Conservation (phyloP, 2,888 invertebrate genomes). For the Bedellia somnulentella region DNA sequence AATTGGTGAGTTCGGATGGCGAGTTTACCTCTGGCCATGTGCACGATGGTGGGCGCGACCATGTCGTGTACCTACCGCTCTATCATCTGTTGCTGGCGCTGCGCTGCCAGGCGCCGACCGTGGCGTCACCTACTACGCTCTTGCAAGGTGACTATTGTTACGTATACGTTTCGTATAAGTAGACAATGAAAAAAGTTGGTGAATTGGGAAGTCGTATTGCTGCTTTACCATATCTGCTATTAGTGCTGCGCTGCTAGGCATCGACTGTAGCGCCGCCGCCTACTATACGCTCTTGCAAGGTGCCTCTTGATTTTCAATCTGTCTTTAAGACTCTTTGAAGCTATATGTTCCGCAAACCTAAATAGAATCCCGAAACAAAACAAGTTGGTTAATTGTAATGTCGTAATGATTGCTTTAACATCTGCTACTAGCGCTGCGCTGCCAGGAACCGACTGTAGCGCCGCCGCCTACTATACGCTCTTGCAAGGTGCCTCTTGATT, state of each 20-base stretch:
- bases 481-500: constrained; percentile 67
- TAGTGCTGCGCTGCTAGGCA: constrained; percentile 74
- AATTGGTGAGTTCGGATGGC: no score
- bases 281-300: constrained; percentile 62
- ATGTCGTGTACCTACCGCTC: constrained; percentile 67
- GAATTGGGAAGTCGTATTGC: not conserved
- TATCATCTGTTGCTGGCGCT: constrained; percentile 78
- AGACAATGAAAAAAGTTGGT: no score
- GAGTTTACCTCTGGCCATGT: no score
- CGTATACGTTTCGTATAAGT: no score
- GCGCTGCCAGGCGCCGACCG: constrained; percentile 68
- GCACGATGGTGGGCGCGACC: no score
- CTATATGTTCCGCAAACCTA: no score
- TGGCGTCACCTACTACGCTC: constrained; percentile 66
- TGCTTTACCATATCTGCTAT: constrained; percentile 68
- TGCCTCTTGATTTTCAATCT: constrained; percentile 27
- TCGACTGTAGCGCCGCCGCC: constrained; percentile 67
- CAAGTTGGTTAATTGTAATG: not conserved
- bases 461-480: constrained; percentile 59
- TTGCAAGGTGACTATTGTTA: no score
- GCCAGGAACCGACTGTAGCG: constrained; percentile 68
- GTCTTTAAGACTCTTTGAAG: no score
- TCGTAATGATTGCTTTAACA: constrained; percentile 59
- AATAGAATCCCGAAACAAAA: no score
- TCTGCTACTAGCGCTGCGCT: constrained; percentile 71